Evolutionary conservation across 2,797 vertebrate genomes (phyloP), one percentile per base, ranked within the genome.

Genomic region (Acanthurus leucopareius): DNA sequence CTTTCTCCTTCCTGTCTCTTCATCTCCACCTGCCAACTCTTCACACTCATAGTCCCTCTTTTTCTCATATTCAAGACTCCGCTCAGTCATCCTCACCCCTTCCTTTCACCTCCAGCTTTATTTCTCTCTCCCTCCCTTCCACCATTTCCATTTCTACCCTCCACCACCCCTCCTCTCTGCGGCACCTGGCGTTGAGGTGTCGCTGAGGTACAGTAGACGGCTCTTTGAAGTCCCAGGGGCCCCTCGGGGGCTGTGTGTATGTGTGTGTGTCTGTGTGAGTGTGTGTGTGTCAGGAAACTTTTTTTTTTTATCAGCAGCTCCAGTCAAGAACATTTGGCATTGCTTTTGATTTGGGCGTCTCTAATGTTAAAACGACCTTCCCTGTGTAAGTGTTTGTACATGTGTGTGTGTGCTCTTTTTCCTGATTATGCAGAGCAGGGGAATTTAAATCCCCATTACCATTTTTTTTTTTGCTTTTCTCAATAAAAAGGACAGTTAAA

Each of bases 181-280:
- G 60, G 85, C 91, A 92, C 91, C 91, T 91, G 90, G 87, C 88
- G 85, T 76, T 69, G 88, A 94, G 94, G 93, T 95, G 94, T 93
- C 47, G 61, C 88, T 84, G 88, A 89, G 87, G 86, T 93, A 92
- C 91, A 92, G 91, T 89, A 92, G 83, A 88, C 83, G 61, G 70
- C 71, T 85, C 91, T 95, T 94, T 95, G 92, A 95, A 93, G 91
- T 94, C 90, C 89, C 81, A 15, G 71, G 85, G 89, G 88, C 25
- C 84, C 85, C 84, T 80, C 17, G 4, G 82, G 83, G 82, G 72
- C 45, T 73, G 44, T 73, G 73, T 84, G 65, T 73, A 64, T 69
- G 57, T 64, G 51, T 74, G 25, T 65, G 69, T 75, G 71, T 69
- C 52, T 58, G 59, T 70, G 69, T 74, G 62, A 65, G 42, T 44